phyloP scores from a whole-genome alignment of 2,113 vertebrate species.

The Alaudala cheleensis region DNA sequence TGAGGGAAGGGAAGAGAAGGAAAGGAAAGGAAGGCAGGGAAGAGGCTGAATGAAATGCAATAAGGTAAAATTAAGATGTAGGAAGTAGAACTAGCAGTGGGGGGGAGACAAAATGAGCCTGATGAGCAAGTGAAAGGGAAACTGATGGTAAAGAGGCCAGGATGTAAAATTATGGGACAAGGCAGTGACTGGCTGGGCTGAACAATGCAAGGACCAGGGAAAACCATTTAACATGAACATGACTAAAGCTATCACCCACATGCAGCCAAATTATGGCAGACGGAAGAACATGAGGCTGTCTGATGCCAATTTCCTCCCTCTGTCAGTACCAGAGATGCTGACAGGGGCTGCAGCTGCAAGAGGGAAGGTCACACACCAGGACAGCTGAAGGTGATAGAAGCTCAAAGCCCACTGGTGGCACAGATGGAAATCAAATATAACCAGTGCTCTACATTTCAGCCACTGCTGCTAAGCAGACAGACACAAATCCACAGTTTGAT shows the following conservation, averaged over 20 bases:
- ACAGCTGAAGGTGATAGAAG: background rate
- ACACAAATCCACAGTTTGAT: background rate
- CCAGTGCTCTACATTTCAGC: background rate
- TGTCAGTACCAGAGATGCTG: background rate
- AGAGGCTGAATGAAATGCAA: background rate
- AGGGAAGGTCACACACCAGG: background rate
- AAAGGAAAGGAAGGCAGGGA: background rate
- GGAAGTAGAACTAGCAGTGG: background rate
- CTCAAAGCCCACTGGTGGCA: background rate
- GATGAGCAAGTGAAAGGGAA: background rate
- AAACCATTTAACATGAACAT: background rate
- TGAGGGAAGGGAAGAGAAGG: background rate
- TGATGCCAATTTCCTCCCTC: background rate
- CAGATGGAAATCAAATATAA: background rate
- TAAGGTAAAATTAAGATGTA: background rate
- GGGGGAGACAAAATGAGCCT: background rate
- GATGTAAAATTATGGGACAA: background rate
- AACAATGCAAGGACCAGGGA: background rate
- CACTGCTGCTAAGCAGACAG: background rate
- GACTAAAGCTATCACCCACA: background rate
- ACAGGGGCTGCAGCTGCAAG: background rate
- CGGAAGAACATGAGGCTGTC: background rate
- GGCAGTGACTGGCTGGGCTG: background rate
- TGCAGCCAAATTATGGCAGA: background rate
- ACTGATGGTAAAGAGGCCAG: background rate